These are phyloP conservation scores for Heteromyza rotundicornis DNA, from an alignment of 2,888 invertebrate genomes.

Conservation along the genomic window DNA sequence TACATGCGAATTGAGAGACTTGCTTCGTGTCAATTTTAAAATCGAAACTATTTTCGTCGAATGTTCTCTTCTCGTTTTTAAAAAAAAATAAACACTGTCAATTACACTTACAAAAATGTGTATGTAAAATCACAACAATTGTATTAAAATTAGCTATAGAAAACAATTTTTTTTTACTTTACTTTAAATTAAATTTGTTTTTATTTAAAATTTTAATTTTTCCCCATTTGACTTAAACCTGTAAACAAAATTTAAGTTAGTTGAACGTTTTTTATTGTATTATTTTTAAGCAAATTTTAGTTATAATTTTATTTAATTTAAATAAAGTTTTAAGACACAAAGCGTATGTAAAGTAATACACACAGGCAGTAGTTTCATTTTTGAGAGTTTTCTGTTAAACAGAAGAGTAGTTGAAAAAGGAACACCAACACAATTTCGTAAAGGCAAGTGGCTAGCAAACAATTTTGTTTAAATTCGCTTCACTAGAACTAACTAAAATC, in stretches of 20 bases:
- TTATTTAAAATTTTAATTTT: not conserved
- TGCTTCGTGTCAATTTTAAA: constrained; percentile 31
- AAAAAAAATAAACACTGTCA: too few relatives aligned
- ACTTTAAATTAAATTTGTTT: not conserved
- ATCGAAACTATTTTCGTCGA: constrained; percentile 36
- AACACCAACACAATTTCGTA: too few relatives aligned
- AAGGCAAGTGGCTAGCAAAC: too few relatives aligned
- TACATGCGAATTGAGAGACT: constrained; percentile 19
- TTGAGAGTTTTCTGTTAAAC: too few relatives aligned
- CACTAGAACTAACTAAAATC: too few relatives aligned
- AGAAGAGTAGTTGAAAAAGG: too few relatives aligned
- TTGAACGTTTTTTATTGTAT: not conserved
- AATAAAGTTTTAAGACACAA: not conserved
- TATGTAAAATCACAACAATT: not conserved
- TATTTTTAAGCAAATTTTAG: not conserved
- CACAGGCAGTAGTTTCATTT: too few relatives aligned
- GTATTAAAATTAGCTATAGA: not conserved
- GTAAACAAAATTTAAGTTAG: not conserved
- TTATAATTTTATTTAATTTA: not conserved
- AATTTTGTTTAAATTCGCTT: too few relatives aligned
- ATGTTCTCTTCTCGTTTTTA: constrained; percentile 44
- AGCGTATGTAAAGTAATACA: not conserved
- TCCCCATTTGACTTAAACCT: not conserved
- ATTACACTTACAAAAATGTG: not conserved
- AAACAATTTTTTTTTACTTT: constrained; percentile 2